Base-by-base conservation (phyloP, 2,797 vertebrate genomes). In the Euphonia xanthogaster region DNA sequence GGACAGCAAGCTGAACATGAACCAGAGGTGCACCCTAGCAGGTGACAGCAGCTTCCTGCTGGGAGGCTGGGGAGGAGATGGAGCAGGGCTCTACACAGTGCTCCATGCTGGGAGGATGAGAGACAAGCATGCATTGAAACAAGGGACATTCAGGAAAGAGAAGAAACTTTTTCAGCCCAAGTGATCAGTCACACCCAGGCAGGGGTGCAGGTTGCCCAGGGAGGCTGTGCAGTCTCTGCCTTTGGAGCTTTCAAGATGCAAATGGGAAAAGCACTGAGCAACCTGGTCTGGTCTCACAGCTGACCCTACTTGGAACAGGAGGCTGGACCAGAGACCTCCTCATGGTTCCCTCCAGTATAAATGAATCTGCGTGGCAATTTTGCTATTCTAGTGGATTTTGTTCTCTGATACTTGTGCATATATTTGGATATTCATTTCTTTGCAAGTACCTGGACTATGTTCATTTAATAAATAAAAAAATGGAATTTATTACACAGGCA, bases 51-150 rank as follows among this genome's bases (percentile, higher is more conserved):
- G 16, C 19, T 54, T 77, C 70, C 39, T 58, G 5, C 2, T 0
- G 27, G 54, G 33, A 78, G n/a, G 7, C 6, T 14, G 51, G 22
- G 53, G 31, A 80, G 60, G 45, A 66, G 11, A 9, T 21, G 30
- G 57, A 86, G 20, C 23, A 62, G 48, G n/a, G 35, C 13, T 74
- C 11, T 66, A n/a, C 28, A 20, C 35, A 28, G 40, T 2, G 4
- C 24, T 77, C 53, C 12, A 1, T 0, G 1, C 4, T 53, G 50
- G 44, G 44, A 51, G 27, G 17, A 27, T 0, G 1, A 80, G 40
- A 75, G 25, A 58, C 31, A 27, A 67, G 9, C 33, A 19, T 3
- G 23, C 54, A 18, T 4, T 63, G 62, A 68, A 75, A 63, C 20
- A 68, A 47, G 7, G 10, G 20, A 75, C 6, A 8, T 78, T 90